Evolutionary conservation across 2,888 invertebrate genomes (phyloP), one percentile per base, ranked within the genome.

Genomic region (Cheilosia grossa): DNA sequence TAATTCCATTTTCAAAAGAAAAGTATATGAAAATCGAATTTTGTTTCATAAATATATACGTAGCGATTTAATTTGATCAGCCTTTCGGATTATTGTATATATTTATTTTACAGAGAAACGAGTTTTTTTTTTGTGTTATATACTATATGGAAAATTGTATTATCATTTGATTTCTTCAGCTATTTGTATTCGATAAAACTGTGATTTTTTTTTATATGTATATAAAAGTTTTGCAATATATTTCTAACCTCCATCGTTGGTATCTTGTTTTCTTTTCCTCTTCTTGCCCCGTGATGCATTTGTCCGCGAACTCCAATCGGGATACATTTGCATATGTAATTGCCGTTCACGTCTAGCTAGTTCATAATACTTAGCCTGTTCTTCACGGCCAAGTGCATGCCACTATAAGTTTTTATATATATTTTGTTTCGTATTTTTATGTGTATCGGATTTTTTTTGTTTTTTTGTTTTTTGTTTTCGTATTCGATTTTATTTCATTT

Each of bases 241-340:
- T 74, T 63, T 85, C 96, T 90, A 89, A 97, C 97, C 97, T 97
- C 96, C 97, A 95, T 97, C 97, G 95, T 96, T 96, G 95, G 97
- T 96, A 95, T 97, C 97, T 96, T 97, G 97, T 95, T 97, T 97
- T 96, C 97, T 96, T 95, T 99, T 99, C 97, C 99, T 98, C 96
- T 98, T 99, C 95, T 98, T 98, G 95, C 98, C 98, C 94, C 98
- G 97, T 94, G 99, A 98, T 95, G 99, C 98, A 95, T 99, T 99
- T 94, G 99, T 96, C 94, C 99, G 98, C 94, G 97, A 97, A 94
- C 97, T 97, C 99, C 99, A 99, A 94, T 98, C 98, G 92, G 99
- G 99, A 95, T 99, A 98, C 94, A 98, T 96, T 95, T 98, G 98
- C 96, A 98, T 97, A 95, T 99, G 99, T 93, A 98, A 96, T 94